A percentile compares a stretch with the other conserved stretches of the same genome.
These are phyloP conservation scores for Ennomos quercinarius DNA, from an alignment of 2,888 invertebrate species.

Conservation along the genomic window DNA sequence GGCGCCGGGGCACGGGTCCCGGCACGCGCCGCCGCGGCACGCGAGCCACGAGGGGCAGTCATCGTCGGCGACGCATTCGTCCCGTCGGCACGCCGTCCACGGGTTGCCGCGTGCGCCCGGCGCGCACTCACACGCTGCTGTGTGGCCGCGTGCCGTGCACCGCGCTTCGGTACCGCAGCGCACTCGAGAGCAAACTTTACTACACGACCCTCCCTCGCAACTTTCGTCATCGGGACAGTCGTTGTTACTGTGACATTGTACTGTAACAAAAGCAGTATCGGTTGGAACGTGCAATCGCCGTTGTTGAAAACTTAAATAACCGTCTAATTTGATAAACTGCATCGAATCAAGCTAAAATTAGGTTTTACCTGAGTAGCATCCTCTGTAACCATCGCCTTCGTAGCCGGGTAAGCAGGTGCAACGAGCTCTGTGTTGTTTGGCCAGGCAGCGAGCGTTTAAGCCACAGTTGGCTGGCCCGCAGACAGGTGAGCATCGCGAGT, in stretches of 20 bases:
- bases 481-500: slow-evolving; percentile 90
- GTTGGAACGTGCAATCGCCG: background rate
- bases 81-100: slow-evolving; percentile 90
- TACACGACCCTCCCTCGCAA: slow-evolving; percentile 92
- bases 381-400: slow-evolving; percentile 92
- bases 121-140: slow-evolving; percentile 91
- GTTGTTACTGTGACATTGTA: slow-evolving; percentile 93
- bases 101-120: slow-evolving; percentile 92
- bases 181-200: slow-evolving; percentile 91
- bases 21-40: slow-evolving; percentile 91
- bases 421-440: slow-evolving; percentile 91
- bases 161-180: slow-evolving; percentile 93
- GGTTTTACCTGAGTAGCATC: slow-evolving; percentile 89
- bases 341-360: background rate
- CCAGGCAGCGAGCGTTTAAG: slow-evolving; percentile 91
- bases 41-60: slow-evolving; percentile 93
- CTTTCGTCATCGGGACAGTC: slow-evolving; percentile 93
- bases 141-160: slow-evolving; percentile 92
- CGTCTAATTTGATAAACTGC: too few species aligned
- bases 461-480: slow-evolving; percentile 91
- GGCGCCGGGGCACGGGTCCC: slow-evolving; percentile 93
- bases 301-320: too few species aligned
- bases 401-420: slow-evolving; percentile 93
- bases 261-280: slow-evolving; percentile 66
- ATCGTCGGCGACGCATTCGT: slow-evolving; percentile 90